Evolutionary conservation across 2,113 vertebrate genomes (phyloP).

Genomic region (Varanus komodoensis): DNA sequence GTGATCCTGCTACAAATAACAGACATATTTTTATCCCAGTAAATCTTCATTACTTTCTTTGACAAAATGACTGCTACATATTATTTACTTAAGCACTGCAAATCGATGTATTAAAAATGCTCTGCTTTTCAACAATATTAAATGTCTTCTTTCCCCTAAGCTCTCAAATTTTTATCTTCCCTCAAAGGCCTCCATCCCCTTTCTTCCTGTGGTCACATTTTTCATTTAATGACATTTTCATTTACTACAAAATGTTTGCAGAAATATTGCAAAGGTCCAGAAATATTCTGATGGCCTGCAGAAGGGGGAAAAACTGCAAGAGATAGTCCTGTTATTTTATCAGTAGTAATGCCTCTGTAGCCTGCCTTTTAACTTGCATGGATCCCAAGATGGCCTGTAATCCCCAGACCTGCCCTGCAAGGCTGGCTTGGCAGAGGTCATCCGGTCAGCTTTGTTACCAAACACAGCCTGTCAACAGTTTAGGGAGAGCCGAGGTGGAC

Average conservation of each 20-base stretch:
- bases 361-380: too few species aligned
- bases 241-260: neutral
- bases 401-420: too few species aligned
- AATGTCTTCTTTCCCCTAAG: neutral
- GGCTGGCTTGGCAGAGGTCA: too few species aligned
- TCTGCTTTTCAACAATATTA: slow-evolving; percentile 7
- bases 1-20: neutral
- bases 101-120: neutral
- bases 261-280: neutral
- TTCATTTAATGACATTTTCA: slow-evolving; percentile 5
- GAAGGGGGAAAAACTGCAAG: neutral
- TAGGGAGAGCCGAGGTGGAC: too few species aligned
- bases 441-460: too few species aligned
- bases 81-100: slow-evolving; percentile 19
- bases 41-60: slow-evolving; percentile 11
- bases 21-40: slow-evolving; percentile 23
- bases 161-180: neutral
- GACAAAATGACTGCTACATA: neutral
- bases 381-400: too few species aligned
- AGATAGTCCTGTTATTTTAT: neutral
- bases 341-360: neutral
- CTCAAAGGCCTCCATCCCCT: neutral
- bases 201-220: neutral
- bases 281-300: neutral
- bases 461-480: too few species aligned